Base-by-base conservation (phyloP, 2,113 vertebrate genomes). In the Miniopterus natalensis region DNA sequence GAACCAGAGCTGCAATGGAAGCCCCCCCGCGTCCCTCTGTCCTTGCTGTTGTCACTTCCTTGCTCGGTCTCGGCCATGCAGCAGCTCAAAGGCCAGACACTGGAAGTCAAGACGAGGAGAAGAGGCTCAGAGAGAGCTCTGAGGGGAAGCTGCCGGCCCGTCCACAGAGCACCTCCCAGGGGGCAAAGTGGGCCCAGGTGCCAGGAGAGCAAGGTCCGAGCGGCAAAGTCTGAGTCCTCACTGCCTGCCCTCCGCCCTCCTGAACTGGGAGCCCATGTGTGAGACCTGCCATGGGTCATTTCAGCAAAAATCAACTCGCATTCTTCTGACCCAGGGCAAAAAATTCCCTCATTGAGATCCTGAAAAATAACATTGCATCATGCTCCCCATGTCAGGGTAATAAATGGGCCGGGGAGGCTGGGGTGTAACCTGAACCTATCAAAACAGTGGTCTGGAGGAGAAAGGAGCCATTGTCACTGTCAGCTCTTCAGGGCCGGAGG, bases 341-440 rank as follows among this genome's bases (percentile, higher is more conserved):
- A 98, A 97, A 98, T 61, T 95, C 97, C 98, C 98, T 98, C 83
- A 1, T 96, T 98, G 99, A 98, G 97, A 98, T 98, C 98, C 98
- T 97, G 84, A 98, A 99, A 98, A 99, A 99, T 98, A 99, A 99
- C 99, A 99, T 99, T 98, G 99, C 98, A 99, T 99, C 99, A 99
- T 98, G 98, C 94, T 97, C 96, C 97, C 96, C 96, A 87, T 98
- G 98, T 98, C 98, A 98, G 98, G 97, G 97, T 99, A 98, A 98
- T 98, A 99, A 99, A 98, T 98, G 98, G 98, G 98, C 98, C 97
- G 95, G 93, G 98, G 98, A 98, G 96, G 94, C 78, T 84, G 98
- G 98, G 98, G 96, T 98, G 99, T 98, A 99, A 99, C 98, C 98
- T 95, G 98, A 99, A 98, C 98, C 99, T 99, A 98, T 97, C 98